Percentiles rank a stretch among this genome's conserved stretches.
Conservation (phyloP, 2,797 vertebrate genomes). For the Takifugu ocellatus region DNA sequence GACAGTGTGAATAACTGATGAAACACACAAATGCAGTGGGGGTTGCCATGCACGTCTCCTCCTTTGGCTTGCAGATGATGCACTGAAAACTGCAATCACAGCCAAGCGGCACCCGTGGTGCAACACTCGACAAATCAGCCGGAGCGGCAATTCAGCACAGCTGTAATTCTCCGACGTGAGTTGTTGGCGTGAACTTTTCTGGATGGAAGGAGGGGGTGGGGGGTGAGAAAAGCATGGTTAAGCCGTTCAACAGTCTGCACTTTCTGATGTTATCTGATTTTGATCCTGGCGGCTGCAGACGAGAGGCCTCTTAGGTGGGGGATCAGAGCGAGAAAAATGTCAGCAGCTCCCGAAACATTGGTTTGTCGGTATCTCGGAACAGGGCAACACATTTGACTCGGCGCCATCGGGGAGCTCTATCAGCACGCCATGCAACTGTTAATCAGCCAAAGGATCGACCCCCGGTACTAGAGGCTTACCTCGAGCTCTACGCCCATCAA, state of each 20-base stretch:
- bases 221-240: constrained; percentile 51
- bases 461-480: constrained; percentile 36
- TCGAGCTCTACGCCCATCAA: constrained; percentile 30
- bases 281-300: constrained; percentile 36
- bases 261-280: constrained; percentile 54
- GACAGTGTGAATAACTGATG: constrained; percentile 52
- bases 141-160: constrained; percentile 12
- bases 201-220: constrained; percentile 26
- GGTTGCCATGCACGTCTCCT: constrained; percentile 25
- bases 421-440: constrained; percentile 44
- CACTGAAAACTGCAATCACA: constrained; percentile 18
- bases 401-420: constrained; percentile 44
- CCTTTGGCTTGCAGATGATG: constrained; percentile 22
- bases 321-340: constrained; percentile 59
- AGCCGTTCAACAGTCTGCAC: constrained; percentile 36
- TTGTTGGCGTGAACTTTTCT: constrained; percentile 31
- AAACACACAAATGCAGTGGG: constrained; percentile 26
- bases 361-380: constrained; percentile 34
- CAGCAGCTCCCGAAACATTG: constrained; percentile 51
- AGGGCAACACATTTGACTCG: constrained; percentile 39
- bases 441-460: constrained; percentile 56
- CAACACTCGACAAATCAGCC: constrained; percentile 11
- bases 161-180: constrained; percentile 28
- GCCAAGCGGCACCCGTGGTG: constrained; percentile 14
- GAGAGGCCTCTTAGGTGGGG: constrained; percentile 46